Evolutionary conservation across 2,113 vertebrate species (phyloP).

Genomic region (Apeltes quadracus): DNA sequence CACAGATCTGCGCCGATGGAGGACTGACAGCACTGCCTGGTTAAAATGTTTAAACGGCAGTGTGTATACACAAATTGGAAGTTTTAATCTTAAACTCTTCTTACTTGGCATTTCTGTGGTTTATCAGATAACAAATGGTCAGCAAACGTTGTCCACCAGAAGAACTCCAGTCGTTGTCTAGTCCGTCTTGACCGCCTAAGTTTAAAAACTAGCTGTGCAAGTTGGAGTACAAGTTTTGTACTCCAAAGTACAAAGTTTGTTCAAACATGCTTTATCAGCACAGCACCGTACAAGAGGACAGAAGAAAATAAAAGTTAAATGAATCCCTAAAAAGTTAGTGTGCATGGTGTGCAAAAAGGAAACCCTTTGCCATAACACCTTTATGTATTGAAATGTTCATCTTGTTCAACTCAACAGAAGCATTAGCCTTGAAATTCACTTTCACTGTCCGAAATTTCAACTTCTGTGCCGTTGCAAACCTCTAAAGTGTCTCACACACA

Average conservation of each 20-base stretch:
- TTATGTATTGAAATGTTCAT: neutral
- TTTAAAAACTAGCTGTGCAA: neutral
- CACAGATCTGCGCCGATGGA: neutral
- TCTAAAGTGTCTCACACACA: neutral
- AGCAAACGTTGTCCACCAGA: neutral
- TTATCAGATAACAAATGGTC: neutral
- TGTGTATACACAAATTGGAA: neutral
- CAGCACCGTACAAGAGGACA: neutral
- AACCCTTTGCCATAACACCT: neutral
- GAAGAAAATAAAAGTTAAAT: no score
- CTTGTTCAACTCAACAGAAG: neutral
- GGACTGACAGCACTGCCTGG: neutral
- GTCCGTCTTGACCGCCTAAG: neutral
- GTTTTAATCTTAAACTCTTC: neutral
- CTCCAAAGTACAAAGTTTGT: neutral
- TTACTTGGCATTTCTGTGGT: neutral
- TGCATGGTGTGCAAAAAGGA: no score
- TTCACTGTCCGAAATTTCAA: neutral
- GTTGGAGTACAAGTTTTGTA: neutral
- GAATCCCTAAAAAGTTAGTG: no score
- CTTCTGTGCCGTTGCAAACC: conserved; percentile 7
- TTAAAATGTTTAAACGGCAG: neutral
- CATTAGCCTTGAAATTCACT: neutral
- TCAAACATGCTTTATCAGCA: neutral
- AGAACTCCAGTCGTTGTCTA: neutral